phyloP scores from a whole-genome alignment of 2,113 vertebrate genomes.

The Marcusenius ussheri region DNA sequence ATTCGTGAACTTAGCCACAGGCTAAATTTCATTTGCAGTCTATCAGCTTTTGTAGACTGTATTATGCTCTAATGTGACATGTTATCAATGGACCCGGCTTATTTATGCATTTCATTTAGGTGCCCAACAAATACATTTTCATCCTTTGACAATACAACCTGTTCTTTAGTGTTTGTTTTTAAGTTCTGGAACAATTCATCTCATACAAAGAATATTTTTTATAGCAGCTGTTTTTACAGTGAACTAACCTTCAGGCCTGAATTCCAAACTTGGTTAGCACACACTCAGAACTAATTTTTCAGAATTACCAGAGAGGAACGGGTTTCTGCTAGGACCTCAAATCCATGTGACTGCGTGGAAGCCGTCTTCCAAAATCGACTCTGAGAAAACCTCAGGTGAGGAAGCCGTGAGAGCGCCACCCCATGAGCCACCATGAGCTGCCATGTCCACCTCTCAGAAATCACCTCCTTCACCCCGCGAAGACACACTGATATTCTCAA shows the following conservation, averaged over 20 bases:
- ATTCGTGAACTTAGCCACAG: neutral
- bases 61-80: neutral
- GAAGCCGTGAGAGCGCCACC: neutral
- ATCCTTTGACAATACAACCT: neutral
- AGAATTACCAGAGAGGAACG: neutral
- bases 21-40: neutral
- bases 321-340: neutral
- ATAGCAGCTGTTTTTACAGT: neutral
- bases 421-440: neutral
- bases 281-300: neutral
- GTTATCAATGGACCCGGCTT: neutral
- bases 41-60: neutral
- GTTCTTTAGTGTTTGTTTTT: neutral
- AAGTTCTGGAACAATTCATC: neutral
- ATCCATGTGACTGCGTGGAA: neutral
- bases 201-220: neutral
- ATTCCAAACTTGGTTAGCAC: neutral
- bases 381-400: neutral
- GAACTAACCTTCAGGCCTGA: neutral
- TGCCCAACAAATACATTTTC: neutral
- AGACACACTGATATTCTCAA: neutral
- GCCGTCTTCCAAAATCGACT: neutral
- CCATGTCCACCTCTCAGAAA: neutral
- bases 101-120: neutral
- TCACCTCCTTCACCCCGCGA: neutral